A percentile compares a stretch with the other conserved stretches of the same genome.
Evolutionary conservation across 92 coral and sea anemone species (phyloP).

Genomic region (Zoanthus sansibaricus): DNA sequence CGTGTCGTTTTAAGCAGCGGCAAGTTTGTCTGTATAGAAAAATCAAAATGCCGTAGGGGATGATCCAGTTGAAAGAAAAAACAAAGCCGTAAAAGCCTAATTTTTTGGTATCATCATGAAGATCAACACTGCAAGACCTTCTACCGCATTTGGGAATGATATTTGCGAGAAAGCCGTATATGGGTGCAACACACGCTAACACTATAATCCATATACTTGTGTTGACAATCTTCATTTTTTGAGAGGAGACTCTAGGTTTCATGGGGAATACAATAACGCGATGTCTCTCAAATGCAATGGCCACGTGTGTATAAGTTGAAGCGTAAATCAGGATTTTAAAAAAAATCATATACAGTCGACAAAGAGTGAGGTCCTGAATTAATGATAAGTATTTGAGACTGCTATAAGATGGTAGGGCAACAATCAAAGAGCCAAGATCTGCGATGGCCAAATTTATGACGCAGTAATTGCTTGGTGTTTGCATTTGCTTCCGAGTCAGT

Average conservation of each 20-base stretch:
- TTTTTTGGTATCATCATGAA: background rate
- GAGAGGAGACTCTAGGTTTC: conserved; percentile 34
- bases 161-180: background rate
- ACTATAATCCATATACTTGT: conserved; percentile 2
- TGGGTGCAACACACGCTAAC: background rate
- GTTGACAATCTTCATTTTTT: conserved; percentile 4
- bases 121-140: background rate
- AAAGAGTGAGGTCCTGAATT: background rate
- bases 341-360: conserved; percentile 5
- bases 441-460: conserved; percentile 29
- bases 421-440: background rate
- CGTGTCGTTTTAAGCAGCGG: conserved; percentile 1
- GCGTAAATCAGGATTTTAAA: background rate
- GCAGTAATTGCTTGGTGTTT: conserved; percentile 32
- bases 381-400: background rate
- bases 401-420: conserved; percentile 1
- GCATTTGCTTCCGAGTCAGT: conserved; percentile 14
- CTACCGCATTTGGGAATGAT: background rate
- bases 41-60: background rate
- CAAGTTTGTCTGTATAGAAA: conserved; percentile 34
- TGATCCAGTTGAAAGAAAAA: background rate
- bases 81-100: background rate
- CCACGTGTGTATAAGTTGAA: conserved; percentile 47
- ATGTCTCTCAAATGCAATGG: conserved; percentile 60
- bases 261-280: conserved; percentile 49